Evolutionary conservation across 2,113 vertebrate genomes (phyloP).

Genomic region (Dicentrarchus labrax): DNA sequence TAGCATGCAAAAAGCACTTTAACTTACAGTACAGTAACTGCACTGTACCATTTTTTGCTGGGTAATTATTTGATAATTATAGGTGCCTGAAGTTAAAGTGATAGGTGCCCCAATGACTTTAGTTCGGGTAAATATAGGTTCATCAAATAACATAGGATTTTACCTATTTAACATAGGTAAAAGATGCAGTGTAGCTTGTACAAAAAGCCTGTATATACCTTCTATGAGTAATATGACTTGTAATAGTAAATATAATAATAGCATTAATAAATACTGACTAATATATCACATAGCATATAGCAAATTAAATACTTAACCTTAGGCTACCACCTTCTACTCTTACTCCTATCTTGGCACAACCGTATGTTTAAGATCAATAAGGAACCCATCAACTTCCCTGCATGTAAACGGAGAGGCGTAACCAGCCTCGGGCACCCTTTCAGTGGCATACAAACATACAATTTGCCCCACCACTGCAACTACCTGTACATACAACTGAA

Average conservation of each 20-base stretch:
- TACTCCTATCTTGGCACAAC: not conserved
- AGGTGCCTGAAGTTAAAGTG: not conserved
- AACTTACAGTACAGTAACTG: not conserved
- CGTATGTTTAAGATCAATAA: conserved; percentile 17
- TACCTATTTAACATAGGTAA: no score
- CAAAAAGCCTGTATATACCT: not conserved
- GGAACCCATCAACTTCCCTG: not conserved
- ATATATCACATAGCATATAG: not conserved
- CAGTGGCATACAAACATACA: not conserved
- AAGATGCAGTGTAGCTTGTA: not conserved
- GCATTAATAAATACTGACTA: not conserved
- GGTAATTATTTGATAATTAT: not conserved
- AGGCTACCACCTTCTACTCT: not conserved
- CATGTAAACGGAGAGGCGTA: not conserved
- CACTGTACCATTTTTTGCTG: not conserved
- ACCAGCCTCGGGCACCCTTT: conserved; percentile 1
- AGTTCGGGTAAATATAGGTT: not conserved
- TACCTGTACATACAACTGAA: not conserved
- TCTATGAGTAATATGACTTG: not conserved
- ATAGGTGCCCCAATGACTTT: not conserved
- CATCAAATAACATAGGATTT: no score
- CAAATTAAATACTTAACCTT: not conserved
- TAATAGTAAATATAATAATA: not conserved
- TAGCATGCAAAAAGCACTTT: not conserved
- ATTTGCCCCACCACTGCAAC: not conserved